Conservation (phyloP, 2,113 vertebrate genomes). For the Caranx melampygus region DNA sequence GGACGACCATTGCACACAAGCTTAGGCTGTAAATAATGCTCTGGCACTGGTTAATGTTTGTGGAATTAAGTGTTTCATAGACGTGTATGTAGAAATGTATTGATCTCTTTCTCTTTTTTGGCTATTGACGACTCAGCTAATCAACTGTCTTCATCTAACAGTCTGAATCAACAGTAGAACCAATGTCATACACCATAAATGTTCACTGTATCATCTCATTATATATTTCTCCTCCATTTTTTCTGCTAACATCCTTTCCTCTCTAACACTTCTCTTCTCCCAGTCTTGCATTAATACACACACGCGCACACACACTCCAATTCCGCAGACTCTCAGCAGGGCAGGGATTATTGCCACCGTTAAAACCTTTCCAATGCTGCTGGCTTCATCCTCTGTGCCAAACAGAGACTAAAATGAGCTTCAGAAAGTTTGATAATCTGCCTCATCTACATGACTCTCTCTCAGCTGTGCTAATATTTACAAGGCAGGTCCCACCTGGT, state of each 20-base stretch:
- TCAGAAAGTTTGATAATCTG: constrained; percentile 70
- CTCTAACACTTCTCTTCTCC: constrained; percentile 2
- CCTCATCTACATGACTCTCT: constrained; percentile 52
- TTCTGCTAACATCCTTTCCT: constrained; percentile 21
- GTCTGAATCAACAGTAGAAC: neutral
- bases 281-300: constrained; percentile 26
- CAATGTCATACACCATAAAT: constrained; percentile 1
- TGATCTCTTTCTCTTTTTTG: neutral
- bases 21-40: too few relatives aligned
- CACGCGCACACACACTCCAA: constrained; percentile 14
- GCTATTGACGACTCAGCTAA: neutral
- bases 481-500: constrained; percentile 14
- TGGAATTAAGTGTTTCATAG: too few relatives aligned
- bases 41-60: too few relatives aligned
- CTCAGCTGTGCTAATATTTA: constrained; percentile 28
- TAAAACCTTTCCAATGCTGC: constrained; percentile 69
- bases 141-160: neutral
- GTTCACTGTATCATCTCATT: constrained; percentile 14
- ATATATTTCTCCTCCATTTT: neutral
- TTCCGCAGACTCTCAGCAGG: constrained; percentile 70
- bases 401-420: constrained; percentile 62
- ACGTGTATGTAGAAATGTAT: too few relatives aligned
- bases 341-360: constrained; percentile 67
- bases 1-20: too few relatives aligned
- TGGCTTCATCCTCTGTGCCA: constrained; percentile 65